Evolutionary conservation across 2,797 vertebrate genomes (phyloP).

Genomic region (Limnodromus scolopaceus): DNA sequence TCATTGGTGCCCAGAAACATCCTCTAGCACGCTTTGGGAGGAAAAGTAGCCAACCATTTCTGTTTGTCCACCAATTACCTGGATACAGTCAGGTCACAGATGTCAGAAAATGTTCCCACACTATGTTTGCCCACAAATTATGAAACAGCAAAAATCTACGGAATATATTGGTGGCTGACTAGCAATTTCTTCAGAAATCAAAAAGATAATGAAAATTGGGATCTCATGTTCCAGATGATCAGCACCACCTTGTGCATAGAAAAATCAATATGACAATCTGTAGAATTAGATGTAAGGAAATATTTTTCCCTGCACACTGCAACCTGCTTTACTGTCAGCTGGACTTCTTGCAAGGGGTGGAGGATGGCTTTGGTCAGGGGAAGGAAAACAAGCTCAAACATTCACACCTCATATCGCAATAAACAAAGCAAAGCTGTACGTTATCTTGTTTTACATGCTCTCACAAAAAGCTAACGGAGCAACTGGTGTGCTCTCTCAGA

Average conservation of each 20-base stretch:
- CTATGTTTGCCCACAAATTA: not conserved
- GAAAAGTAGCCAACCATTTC: not conserved
- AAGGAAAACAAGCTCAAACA: not conserved
- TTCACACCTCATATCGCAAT: not conserved
- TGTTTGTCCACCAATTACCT: not conserved
- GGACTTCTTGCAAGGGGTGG: not conserved
- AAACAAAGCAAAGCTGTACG: not conserved
- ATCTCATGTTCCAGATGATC: not conserved
- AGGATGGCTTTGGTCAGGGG: not conserved
- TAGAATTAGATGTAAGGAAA: constrained; percentile 10
- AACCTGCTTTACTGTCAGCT: not conserved
- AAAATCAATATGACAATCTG: not conserved
- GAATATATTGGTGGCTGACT: not conserved
- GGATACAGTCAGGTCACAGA: not conserved
- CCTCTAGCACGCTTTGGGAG: not conserved
- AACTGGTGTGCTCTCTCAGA: not conserved
- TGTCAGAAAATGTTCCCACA: not conserved
- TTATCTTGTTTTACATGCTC: not conserved
- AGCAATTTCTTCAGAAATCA: not conserved
- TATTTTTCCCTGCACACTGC: not conserved
- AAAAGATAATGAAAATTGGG: not conserved
- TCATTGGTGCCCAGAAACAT: not conserved
- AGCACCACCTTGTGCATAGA: not conserved
- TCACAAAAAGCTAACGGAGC: not conserved
- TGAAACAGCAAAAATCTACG: not conserved